Percentiles rank a stretch among this genome's conserved stretches.
Evolutionary conservation across 2,888 invertebrate genomes (phyloP).

Genomic region (Meteorus cinctellus): DNA sequence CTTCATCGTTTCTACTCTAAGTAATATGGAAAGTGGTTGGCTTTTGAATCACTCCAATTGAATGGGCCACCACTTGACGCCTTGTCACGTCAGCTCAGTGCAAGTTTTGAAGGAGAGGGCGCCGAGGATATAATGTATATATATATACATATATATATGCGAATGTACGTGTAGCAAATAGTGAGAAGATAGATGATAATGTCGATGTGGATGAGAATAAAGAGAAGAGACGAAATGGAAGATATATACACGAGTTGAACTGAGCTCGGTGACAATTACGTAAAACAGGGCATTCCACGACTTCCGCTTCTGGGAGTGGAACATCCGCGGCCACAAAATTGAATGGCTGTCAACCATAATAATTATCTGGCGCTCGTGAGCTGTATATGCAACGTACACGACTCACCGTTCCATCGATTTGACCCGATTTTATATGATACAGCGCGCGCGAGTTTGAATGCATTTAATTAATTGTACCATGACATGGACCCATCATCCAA

Average conservation of each 20-base stretch:
- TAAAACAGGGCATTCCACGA: constrained; percentile 59
- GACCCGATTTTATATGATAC: constrained; percentile 37
- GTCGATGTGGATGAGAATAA: constrained; percentile 1
- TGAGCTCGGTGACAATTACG: constrained; percentile 51
- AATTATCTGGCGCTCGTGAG: constrained; percentile 56
- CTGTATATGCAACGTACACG: constrained; percentile 8
- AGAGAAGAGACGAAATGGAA: constrained; percentile 8
- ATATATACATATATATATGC: neutral
- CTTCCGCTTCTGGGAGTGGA: constrained; percentile 65
- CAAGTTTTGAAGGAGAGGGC: constrained; percentile 2
- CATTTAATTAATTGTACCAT: constrained; percentile 47
- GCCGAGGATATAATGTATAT: neutral
- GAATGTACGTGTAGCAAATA: neutral
- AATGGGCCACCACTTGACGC: constrained; percentile 10
- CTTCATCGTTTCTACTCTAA: neutral
- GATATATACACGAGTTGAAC: neutral
- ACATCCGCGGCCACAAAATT: constrained; percentile 60
- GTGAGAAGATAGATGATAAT: neutral
- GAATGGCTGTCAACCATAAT: constrained; percentile 58
- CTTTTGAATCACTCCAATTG: constrained; percentile 21
- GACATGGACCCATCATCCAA: constrained; percentile 10
- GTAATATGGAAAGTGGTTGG: neutral
- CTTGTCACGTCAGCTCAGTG: constrained; percentile 12
- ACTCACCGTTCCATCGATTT: constrained; percentile 17
- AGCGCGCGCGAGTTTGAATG: constrained; percentile 24